Conservation (phyloP, 2,113 vertebrate species). For the human (Homo sapiens) region GRCh38 chr17:79675501-79676000, state of each 20-base stretch:
- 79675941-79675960: not conserved
- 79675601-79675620: not conserved
- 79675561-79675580: not conserved
- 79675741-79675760: not conserved
- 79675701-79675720: not conserved
- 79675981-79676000: not conserved
- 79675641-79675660: not conserved
- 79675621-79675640: not conserved
- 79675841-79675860: not conserved
- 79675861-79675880: not conserved
- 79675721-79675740: not conserved
- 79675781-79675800: not conserved
- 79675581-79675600: no score
- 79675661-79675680: not conserved
- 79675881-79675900: not conserved
- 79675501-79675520: not conserved
- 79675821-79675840: not conserved
- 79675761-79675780: not conserved
- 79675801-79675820: no score
- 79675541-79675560: not conserved
- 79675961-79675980: not conserved
- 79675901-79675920: not conserved
- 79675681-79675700: no score
- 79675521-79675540: not conserved
- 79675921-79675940: not conserved